phyloP scores from a whole-genome alignment of 2,113 vertebrate species.

The Rattus rattus region DNA sequence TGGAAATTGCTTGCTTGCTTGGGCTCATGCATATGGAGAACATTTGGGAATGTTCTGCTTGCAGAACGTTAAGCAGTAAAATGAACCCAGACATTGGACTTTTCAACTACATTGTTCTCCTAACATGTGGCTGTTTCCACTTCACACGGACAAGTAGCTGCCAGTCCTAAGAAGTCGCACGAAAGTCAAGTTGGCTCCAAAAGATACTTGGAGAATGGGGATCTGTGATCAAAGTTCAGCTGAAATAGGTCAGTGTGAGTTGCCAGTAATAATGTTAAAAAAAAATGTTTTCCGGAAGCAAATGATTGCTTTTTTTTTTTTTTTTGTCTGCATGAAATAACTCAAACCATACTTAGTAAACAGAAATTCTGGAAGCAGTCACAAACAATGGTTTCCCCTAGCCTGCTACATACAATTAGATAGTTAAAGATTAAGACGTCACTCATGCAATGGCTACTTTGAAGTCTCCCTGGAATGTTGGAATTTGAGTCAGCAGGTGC shows the following conservation, averaged over 20 bases:
- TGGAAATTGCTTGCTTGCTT: slow-evolving; percentile 60
- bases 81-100: slow-evolving; percentile 49
- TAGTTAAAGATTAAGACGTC: slow-evolving; percentile 61
- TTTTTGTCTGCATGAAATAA: slow-evolving; percentile 54
- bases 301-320: slow-evolving; percentile 2
- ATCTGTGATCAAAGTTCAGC: slow-evolving; percentile 71
- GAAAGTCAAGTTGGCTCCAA: slow-evolving; percentile 45
- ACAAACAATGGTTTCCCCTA: slow-evolving; percentile 61
- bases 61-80: slow-evolving; percentile 53
- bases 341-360: slow-evolving; percentile 69
- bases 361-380: slow-evolving; percentile 58
- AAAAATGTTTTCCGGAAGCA: slow-evolving; percentile 67
- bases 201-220: slow-evolving; percentile 51
- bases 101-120: slow-evolving; percentile 22
- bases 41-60: slow-evolving; percentile 54
- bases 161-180: slow-evolving; percentile 35
- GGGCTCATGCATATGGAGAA: neutral
- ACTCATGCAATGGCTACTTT: slow-evolving; percentile 44
- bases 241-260: slow-evolving; percentile 60
- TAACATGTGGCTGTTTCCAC: slow-evolving; percentile 21
- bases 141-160: slow-evolving; percentile 34
- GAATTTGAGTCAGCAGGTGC: slow-evolving; percentile 60
- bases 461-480: slow-evolving; percentile 40
- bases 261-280: slow-evolving; percentile 77
- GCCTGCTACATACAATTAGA: slow-evolving; percentile 49